These are phyloP conservation scores for Patella ulyssiponensis DNA, from an alignment of 2,888 invertebrate genomes.

Conservation along the genomic window DNA sequence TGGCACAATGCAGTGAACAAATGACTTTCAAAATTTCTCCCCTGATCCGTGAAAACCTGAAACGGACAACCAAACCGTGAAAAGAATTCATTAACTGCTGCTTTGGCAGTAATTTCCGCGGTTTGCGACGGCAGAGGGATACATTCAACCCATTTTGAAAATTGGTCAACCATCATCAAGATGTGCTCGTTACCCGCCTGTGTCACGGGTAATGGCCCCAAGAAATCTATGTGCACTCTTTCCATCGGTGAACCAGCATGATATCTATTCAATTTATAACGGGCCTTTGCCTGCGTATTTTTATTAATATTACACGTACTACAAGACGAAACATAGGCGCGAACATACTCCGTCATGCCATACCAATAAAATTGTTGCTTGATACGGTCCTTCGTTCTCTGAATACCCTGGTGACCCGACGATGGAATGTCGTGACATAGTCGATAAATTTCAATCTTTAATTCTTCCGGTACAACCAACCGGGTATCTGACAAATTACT, in stretches of 20 bases:
- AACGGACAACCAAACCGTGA: no score
- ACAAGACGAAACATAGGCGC: neutral
- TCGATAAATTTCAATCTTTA: no score
- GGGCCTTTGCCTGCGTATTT: neutral
- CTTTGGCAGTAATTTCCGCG: no score
- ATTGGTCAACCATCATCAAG: neutral
- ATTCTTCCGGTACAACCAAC: no score
- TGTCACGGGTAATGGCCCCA: neutral
- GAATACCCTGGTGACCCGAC: neutral
- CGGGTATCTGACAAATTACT: no score
- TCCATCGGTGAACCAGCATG: neutral
- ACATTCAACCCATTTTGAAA: no score
- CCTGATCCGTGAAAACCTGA: no score
- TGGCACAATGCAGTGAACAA: neutral
- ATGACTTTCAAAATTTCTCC: no score
- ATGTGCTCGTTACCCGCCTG: neutral
- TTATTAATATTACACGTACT: neutral
- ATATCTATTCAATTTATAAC: neutral
- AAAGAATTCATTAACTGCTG: no score
- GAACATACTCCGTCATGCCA: neutral
- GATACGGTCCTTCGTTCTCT: neutral
- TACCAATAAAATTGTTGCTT: neutral
- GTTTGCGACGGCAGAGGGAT: no score
- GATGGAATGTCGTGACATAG: neutral
- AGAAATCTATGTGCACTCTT: neutral